Evolutionary conservation across 2,888 invertebrate species (phyloP).

Genomic region (Phragmatobia fuliginosa): DNA sequence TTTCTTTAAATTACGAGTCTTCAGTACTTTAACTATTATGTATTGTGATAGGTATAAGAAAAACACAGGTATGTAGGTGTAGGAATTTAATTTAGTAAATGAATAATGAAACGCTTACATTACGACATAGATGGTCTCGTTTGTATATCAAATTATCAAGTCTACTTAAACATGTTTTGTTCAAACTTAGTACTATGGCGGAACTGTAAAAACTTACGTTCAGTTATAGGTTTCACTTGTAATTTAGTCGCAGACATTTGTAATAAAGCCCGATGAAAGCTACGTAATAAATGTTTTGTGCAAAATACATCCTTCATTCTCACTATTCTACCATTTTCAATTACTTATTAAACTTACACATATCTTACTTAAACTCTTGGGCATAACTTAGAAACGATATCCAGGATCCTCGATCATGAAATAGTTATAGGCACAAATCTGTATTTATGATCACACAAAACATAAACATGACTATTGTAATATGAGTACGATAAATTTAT

Average conservation of each 20-base stretch:
- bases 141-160: constrained; percentile 15
- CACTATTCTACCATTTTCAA: constrained; percentile 20
- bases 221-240: neutral
- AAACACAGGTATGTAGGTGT: constrained; percentile 17
- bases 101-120: constrained; percentile 33
- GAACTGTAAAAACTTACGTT: constrained; percentile 6
- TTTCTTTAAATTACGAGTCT: too few species aligned
- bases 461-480: neutral
- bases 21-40: too few species aligned
- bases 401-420: neutral
- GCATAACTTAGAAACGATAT: neutral
- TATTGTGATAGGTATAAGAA: constrained; percentile 8
- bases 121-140: constrained; percentile 20
- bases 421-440: neutral
- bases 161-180: constrained; percentile 13
- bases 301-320: constrained; percentile 31
- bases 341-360: constrained; percentile 11
- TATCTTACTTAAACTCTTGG: constrained; percentile 6
- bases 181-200: constrained; percentile 16
- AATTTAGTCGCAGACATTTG: constrained; percentile 5
- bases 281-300: constrained; percentile 31
- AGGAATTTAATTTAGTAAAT: constrained; percentile 41
- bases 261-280: constrained; percentile 1
- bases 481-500: neutral
- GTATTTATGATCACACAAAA: neutral